Evolutionary conservation across 92 coral and sea anemone species (phyloP), one percentile per base, ranked within the genome.

Genomic region (Montipora capitata): DNA sequence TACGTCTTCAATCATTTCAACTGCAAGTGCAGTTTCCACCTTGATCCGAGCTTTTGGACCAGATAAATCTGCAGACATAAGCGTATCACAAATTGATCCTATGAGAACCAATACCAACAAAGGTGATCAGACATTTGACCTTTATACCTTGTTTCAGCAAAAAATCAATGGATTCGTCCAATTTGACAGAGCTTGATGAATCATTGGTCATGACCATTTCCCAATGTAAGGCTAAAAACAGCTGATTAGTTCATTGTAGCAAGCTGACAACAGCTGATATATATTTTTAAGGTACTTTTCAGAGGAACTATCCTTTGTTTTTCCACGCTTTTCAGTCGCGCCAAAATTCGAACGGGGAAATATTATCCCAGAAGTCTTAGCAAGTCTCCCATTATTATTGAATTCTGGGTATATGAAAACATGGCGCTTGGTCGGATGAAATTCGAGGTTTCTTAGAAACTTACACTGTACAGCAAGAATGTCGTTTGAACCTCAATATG

Each of bases 301-400:
- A 45, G n/a, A 44, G 66, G 61, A 67, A 85, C 35, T 27, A 1
- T 27, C 35, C 35, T 27, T 27, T 27, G 35, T 58, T 13, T 58
- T 11, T 58, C 15, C 4, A 7, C 74, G 35, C 48, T 54, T 10
- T 40, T 35, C 89, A 72, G 87, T 76, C 90, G 98, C 98, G 98
- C 96, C 96, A 93, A 95, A 87, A 76, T 91, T 95, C 86, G 86
- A 93, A 88, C 84, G 42, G 59, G 7, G 10, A 48, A 48, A 48
- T 27, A 27, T 48, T 20, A 72, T 89, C 96, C 94, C 93, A 93
- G 69, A 8, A 51, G 62, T 35, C 85, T 79, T 61, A 11, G 64
- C 39, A 3, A 41, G 10, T 2, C 13, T n/a, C 8, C 8, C 5
- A 8, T 44, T 43, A 27, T 7, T 7, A 12, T 35, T 67, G 87